Base-by-base conservation (phyloP, 2,797 vertebrate species). In the Danionella dracula region DNA sequence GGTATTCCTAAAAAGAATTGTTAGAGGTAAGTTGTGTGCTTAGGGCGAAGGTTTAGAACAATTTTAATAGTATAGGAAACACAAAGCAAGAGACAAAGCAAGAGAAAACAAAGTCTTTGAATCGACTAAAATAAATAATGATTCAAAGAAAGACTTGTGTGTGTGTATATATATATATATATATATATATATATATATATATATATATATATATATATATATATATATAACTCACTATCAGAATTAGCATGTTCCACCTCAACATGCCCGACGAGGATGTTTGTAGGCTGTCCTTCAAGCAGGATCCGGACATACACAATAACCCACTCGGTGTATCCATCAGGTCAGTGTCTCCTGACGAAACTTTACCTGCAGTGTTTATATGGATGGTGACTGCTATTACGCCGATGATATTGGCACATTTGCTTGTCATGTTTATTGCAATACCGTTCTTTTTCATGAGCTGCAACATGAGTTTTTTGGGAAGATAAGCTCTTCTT, bases 391-490 rank as follows among this genome's bases (percentile, higher is more conserved):
- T 59, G 12, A 42, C 56, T 16, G 59, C 59, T 34, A 50, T 49
- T 1, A 34, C 32, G 8, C 45, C 17, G 17, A 34, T 62, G 44
- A 62, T 62, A 21, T 38, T 38, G 59, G 59, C 20, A 27, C 44
- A 61, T 61, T 27, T 42, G 4, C 45, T 59, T 4, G 32, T 50
- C 59, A 62, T 50, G 32, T 50, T 62, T 0, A 62, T 38, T 4
- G 10, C 41, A 48, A 60, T 8, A 4, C 27, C 42, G 27, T 60
- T 60, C 57, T 31, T 34, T 32, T 60, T 45, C 38, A 60, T 60
- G 8, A 31, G 57, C 16, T 23, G 27, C 11, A n/a, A 32, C 41
- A 48, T 48, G 0, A 44, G 29, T 61, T 61, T 23, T 46, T 16
- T 21, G 44, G 29, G 13, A 51, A 51, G 48, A 13, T 8, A 5